phyloP scores from a whole-genome alignment of 1,140 invertebrate genomes.

The Drosophila yakuba region DNA sequence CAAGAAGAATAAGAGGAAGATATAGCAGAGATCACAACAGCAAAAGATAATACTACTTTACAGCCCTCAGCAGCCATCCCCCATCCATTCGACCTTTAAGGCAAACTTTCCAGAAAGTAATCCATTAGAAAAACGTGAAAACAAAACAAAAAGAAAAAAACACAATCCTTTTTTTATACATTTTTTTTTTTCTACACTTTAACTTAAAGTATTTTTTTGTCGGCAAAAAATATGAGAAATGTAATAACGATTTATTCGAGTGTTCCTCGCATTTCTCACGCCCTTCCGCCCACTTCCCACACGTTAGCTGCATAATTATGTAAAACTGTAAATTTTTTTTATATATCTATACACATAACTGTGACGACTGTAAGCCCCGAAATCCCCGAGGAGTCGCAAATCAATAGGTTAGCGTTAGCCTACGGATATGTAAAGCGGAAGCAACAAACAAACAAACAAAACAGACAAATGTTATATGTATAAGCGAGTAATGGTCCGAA shows the following conservation, averaged over 20 bases:
- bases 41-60: conserved; percentile 20
- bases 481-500: conserved; percentile 40
- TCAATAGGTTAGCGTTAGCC: conserved; percentile 67
- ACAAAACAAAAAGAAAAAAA: conserved; percentile 1
- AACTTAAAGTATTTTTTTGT: conserved; percentile 48
- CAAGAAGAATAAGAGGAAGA: conserved; percentile 16
- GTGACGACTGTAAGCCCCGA: conserved; percentile 34
- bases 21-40: conserved; percentile 26
- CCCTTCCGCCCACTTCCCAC: conserved; percentile 11
- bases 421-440: conserved; percentile 35
- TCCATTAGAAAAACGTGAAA: background rate
- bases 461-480: conserved; percentile 63
- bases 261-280: conserved; percentile 62
- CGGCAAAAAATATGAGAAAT: conserved; percentile 11
- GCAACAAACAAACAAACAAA: conserved; percentile 14
- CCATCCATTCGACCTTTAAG: conserved; percentile 35
- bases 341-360: conserved; percentile 43
- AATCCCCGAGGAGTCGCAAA: conserved; percentile 47
- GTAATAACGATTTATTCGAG: conserved; percentile 26
- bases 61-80: conserved; percentile 25
- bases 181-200: conserved; percentile 33
- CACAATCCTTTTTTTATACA: conserved; percentile 18
- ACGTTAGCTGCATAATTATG: conserved; percentile 34
- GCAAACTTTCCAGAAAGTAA: conserved; percentile 11
- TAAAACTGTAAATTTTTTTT: conserved; percentile 75